Evolutionary conservation across 1,140 invertebrate species (phyloP).

Genomic region (Reticulitermes speratus): DNA sequence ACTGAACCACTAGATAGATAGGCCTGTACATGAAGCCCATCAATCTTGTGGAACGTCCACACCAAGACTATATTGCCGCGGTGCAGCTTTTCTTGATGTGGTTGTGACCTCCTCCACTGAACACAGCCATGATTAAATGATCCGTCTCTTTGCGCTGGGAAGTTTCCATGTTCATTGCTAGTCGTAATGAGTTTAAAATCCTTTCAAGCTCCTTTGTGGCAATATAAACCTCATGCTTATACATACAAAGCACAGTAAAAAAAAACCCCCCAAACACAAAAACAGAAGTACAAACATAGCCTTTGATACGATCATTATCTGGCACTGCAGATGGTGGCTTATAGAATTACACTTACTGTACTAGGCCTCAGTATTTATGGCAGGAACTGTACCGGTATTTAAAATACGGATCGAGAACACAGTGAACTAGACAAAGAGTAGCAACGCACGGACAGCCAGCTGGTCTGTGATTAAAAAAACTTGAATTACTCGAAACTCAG

Average conservation of each 20-base stretch:
- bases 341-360: background rate
- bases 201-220: background rate
- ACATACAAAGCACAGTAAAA: background rate
- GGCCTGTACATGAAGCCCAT: background rate
- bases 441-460: too few species aligned
- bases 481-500: too few species aligned
- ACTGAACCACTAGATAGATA: too few species aligned
- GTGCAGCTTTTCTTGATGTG: background rate
- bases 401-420: background rate
- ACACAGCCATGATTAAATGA: conserved; percentile 7
- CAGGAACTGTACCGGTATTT: background rate
- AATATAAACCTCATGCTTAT: background rate
- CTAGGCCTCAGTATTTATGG: background rate
- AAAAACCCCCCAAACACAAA: background rate
- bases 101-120: background rate
- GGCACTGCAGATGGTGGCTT: too few species aligned
- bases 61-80: background rate
- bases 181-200: background rate
- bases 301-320: background rate
- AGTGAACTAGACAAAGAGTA: too few species aligned
- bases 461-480: too few species aligned
- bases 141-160: background rate
- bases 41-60: background rate
- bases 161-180: background rate
- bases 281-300: background rate